Evolutionary conservation across 2,797 vertebrate species (phyloP).

Genomic region (Champsocephalus esox): DNA sequence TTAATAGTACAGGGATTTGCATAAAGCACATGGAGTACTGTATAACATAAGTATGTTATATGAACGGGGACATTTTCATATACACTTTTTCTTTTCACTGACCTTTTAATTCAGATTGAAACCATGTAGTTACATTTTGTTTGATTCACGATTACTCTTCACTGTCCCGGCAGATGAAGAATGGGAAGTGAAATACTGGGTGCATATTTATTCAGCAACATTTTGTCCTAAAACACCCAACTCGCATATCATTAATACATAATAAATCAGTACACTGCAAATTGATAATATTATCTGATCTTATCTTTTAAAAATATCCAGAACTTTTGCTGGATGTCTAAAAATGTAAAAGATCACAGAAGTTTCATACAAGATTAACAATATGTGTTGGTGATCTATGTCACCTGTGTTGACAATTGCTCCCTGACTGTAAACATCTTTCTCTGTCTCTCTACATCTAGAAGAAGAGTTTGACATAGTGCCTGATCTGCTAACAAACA

Average conservation of each 20-base stretch:
- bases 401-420: conserved; percentile 15
- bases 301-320: background rate
- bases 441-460: conserved; percentile 28
- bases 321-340: background rate
- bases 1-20: background rate
- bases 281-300: background rate
- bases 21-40: background rate
- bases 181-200: background rate
- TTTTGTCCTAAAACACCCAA: background rate
- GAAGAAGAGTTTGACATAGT: conserved; percentile 37
- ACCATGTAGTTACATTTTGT: background rate
- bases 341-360: background rate
- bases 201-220: background rate
- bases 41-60: background rate
- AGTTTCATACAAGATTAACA: background rate
- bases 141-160: background rate
- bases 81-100: background rate
- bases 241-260: background rate
- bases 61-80: background rate
- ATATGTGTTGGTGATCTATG: conserved; percentile 28
- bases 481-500: conserved; percentile 44
- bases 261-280: background rate
- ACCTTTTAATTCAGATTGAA: background rate
- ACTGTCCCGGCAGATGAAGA: background rate
- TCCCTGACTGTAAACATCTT: conserved; percentile 21